Evolutionary conservation across 2,113 vertebrate genomes (phyloP).

Genomic region (Neotragus pygmaeus): DNA sequence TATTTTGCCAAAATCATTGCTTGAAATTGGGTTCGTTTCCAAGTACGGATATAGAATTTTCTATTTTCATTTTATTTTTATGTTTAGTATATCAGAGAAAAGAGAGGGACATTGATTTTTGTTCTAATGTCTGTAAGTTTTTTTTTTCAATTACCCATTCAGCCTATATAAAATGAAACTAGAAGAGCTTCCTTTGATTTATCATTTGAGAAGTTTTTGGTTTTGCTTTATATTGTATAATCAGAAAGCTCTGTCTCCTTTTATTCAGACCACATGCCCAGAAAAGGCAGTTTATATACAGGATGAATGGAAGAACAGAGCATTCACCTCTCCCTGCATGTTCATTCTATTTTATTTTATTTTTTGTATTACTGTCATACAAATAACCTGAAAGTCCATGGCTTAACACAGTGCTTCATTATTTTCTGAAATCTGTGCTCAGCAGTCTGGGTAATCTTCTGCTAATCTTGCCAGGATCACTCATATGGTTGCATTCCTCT

Average conservation of each 20-base stretch:
- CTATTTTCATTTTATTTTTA: not conserved
- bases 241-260: not conserved
- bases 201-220: not conserved
- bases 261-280: not conserved
- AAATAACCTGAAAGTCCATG: not conserved
- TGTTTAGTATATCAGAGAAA: not conserved
- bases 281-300: not conserved
- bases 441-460: not conserved
- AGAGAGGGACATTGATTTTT: not conserved
- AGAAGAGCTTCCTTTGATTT: not conserved
- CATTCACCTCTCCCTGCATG: not conserved
- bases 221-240: not conserved
- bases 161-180: not conserved
- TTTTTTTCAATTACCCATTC: not conserved
- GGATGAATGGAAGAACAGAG: not conserved
- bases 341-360: not conserved
- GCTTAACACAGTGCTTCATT: not conserved
- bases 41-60: not conserved
- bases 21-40: not conserved
- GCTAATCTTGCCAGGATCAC: not conserved
- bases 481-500: accelerated
- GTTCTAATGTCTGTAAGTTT: not conserved
- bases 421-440: not conserved
- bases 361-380: not conserved
- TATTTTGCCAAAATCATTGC: not conserved